These are phyloP conservation scores for Polypterus senegalus DNA, from an alignment of 2,113 vertebrate genomes.

Conservation along the genomic window DNA sequence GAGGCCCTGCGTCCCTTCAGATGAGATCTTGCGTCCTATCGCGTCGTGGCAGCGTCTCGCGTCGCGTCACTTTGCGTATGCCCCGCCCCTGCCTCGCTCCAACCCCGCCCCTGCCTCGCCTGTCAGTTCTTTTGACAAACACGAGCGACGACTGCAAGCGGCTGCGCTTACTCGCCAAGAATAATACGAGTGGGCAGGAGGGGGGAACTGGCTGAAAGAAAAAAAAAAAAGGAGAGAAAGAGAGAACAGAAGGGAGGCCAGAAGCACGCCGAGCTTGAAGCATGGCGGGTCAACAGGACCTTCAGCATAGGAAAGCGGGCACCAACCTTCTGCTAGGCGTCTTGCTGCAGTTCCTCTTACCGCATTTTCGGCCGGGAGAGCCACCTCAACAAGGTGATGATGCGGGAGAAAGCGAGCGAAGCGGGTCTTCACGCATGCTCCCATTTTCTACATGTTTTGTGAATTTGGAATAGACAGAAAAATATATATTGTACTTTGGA, in stretches of 20 bases:
- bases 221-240: slow-evolving; percentile 17
- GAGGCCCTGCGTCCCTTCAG: too few relatives aligned
- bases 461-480: too few relatives aligned
- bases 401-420: background rate
- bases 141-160: slow-evolving; percentile 4
- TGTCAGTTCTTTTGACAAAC: too few relatives aligned
- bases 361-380: slow-evolving; percentile 64
- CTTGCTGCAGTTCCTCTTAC: slow-evolving; percentile 64
- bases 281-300: slow-evolving; percentile 78
- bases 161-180: background rate
- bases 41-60: too few relatives aligned
- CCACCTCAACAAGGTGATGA: slow-evolving; percentile 69
- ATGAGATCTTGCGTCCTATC: too few relatives aligned
- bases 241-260: slow-evolving; percentile 26
- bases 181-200: slow-evolving; percentile 12
- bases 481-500: too few relatives aligned
- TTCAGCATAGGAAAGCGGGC: slow-evolving; percentile 66
- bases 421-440: background rate
- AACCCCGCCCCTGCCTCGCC: too few relatives aligned
- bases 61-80: too few relatives aligned
- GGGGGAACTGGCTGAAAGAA: background rate
- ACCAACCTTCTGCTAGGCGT: slow-evolving; percentile 70
- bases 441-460: too few relatives aligned
- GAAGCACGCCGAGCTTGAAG: slow-evolving; percentile 46
- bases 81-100: too few relatives aligned